Conservation (phyloP, 2,113 vertebrate species). For the Alligator mississippiensis region DNA sequence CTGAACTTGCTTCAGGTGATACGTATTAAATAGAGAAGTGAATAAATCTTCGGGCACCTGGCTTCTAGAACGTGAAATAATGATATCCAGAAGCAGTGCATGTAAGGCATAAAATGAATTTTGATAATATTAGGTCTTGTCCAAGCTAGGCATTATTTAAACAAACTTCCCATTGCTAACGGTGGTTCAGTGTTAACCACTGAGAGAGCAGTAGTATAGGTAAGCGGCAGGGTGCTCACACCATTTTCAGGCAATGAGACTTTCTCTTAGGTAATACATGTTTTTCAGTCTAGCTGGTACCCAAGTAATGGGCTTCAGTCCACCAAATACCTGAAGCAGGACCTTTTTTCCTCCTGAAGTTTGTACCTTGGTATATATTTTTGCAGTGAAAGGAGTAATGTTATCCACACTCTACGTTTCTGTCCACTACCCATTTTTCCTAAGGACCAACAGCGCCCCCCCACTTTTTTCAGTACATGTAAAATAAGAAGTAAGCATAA, state of each 20-base stretch:
- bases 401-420: not conserved
- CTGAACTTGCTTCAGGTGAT: not conserved
- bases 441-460: not conserved
- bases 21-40: not conserved
- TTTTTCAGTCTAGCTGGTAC: not conserved
- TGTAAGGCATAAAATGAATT: not conserved
- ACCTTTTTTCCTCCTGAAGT: not conserved
- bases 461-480: not conserved
- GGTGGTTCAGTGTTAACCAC: not conserved
- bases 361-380: not conserved
- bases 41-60: not conserved
- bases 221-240: not conserved
- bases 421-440: not conserved
- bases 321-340: not conserved
- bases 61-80: constrained; percentile 25
- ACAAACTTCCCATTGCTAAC: not conserved
- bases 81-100: not conserved
- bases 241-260: not conserved
- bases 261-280: not conserved
- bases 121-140: not conserved
- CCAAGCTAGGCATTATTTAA: not conserved
- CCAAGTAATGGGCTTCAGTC: not conserved
- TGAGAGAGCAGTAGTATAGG: not conserved
- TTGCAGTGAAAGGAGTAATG: not conserved
- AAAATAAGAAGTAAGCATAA: not conserved